Percentiles rank a stretch among this genome's conserved stretches.
These are phyloP conservation scores for Stictocephala bisonia DNA, from an alignment of 2,888 invertebrate species.

Conservation along the genomic window DNA sequence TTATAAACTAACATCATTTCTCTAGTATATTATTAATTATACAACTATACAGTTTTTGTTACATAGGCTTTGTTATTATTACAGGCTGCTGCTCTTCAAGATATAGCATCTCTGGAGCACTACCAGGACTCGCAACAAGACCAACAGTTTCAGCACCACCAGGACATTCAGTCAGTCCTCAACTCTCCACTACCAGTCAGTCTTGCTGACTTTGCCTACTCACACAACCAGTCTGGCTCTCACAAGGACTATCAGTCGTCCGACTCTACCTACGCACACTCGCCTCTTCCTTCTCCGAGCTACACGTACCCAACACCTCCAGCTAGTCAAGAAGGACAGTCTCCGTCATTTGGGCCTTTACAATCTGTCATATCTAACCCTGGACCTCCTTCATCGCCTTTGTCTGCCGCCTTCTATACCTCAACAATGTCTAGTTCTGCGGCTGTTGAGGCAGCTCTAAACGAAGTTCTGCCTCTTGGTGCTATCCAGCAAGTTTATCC, in stretches of 20 bases:
- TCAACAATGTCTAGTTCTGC: conserved; percentile 88
- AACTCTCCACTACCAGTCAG: conserved; percentile 84
- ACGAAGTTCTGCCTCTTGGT: conserved; percentile 78
- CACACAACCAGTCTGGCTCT: conserved; percentile 65
- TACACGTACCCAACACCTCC: conserved; percentile 89
- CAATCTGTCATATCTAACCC: conserved; percentile 68
- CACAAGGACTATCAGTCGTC: conserved; percentile 61
- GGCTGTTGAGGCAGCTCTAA: conserved; percentile 86
- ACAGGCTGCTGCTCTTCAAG: conserved; percentile 65
- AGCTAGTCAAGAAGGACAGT: conserved; percentile 86
- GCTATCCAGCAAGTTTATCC: conserved; percentile 64
- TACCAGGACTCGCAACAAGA: conserved; percentile 63
- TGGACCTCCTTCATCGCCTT: conserved; percentile 78
- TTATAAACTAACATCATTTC: no score
- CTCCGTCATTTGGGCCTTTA: conserved; percentile 67
- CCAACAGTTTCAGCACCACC: conserved; percentile 68
- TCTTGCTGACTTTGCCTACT: conserved; percentile 82
- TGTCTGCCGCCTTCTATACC: conserved; percentile 86
- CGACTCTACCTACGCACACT: conserved; percentile 60
- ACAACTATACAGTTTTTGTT: no score
- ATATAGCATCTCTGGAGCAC: conserved; percentile 65
- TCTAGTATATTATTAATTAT: no score
- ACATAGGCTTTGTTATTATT: no score
- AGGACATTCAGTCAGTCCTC: conserved; percentile 80
- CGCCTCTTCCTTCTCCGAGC: conserved; percentile 71